Evolutionary conservation across 2,797 vertebrate species (phyloP), one percentile per base, ranked within the genome.

Genomic region (Dipus sagitta): DNA sequence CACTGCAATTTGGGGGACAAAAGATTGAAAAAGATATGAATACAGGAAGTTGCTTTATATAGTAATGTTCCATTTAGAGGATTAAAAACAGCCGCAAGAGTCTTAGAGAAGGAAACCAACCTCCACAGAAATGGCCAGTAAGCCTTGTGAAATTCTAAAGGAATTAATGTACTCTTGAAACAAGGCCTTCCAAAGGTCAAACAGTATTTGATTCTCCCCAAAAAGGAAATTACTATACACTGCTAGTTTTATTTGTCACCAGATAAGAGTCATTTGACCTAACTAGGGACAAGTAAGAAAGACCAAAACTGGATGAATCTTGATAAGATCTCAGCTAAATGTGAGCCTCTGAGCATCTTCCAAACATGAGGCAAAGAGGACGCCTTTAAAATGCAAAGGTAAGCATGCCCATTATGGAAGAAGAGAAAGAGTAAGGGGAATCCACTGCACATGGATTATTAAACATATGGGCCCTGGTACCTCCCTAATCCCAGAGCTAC

Each of bases 11-110:
- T 18, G 13, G 38, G 65, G 68, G 81, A 54, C 4, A 60, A 74
- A 68, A 84, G 3, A 83, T 30, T 90, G 32, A 24, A 80, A 86
- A 87, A 93, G 92, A 83, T 32, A 85, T 32, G 97, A 96, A 94
- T 88, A 90, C 54, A 91, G 82, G 93, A 93, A 96, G 94, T 83
- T 92, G 79, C 88, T 89, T 97, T 84, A 95, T 96, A 93, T 88
- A 96, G 91, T 88, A 96, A 93, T 91, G 94, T 90, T 97, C 96
- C 95, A 97, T 92, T 97, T 96, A 96, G 90, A 88, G 93, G 94
- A 97, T 97, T 97, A 97, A 95, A 94, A 52, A 34, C 72, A 93
- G 96, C 97, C 92, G 58, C 86, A 97, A 84, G 86, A 90, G 34
- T 88, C 92, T 90, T 93, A 76, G 54, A 94, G 76, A 76, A 80